Evolutionary conservation across 2,888 invertebrate genomes (phyloP), one percentile per base, ranked within the genome.

Genomic region (Andricus quercusramuli): DNA sequence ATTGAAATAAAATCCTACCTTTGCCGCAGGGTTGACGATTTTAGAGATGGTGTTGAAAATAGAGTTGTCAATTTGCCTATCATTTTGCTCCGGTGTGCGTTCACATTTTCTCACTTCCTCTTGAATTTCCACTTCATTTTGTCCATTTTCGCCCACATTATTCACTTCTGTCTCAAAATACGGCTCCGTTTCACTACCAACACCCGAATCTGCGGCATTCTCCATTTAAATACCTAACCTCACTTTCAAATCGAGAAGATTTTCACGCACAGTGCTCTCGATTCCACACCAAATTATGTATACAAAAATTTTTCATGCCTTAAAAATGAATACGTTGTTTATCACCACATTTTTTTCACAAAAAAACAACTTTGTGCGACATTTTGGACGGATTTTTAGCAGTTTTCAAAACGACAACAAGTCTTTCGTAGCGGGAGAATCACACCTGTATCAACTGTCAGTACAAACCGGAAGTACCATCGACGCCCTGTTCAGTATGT

Each of bases 21-120:
- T 92, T 41, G 92, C 86, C 1, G 92, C 77, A 4, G 86, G 90
- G 87, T 92, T 92, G 78, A 92, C 92, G 78, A 92, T 91, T 83
- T 92, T 92, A 3, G 92, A 92, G 66, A 92, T 92, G 9, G 92
- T 92, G 77, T 92, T 92, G 79, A 92, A 92, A 80, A 92, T 92
- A 0, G 92, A 91, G 81, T 92, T 91, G 80, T 92, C 91, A 22
- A 91, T 90, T n/a, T 82, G 88, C 83, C 84, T 88, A 22, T 86
- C 86, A 74, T 80, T 70, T 68, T 90, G 90, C 78, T 88, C 88
- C 1, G 92, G 91, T 6, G 91, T 92, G 44, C 84, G 86, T 29
- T 84, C 83, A 22, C 87, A 88, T 76, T 82, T 82, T 62, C 77
- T 79, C 74, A 65, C 66, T 70, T 83, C 79, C 65, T 82, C 25